phyloP scores from a whole-genome alignment of 1,140 invertebrate genomes.

The Apis laboriosa region DNA sequence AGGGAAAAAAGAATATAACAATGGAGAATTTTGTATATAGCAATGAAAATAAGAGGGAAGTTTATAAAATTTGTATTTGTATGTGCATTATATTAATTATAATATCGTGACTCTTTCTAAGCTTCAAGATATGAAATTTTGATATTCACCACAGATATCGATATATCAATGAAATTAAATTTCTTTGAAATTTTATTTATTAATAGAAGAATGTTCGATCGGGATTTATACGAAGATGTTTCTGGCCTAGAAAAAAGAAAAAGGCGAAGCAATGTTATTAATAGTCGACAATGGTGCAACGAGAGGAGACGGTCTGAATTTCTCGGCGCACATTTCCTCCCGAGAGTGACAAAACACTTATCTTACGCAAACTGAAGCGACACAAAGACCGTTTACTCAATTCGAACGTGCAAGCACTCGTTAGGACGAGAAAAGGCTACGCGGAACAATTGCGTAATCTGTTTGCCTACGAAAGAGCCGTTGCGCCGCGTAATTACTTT shows the following conservation, averaged over 20 bases:
- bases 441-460: conserved; percentile 1
- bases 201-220: no score
- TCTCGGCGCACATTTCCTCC: not conserved
- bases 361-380: conserved; percentile 1
- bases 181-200: no score
- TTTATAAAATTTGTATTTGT: no score
- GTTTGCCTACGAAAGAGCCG: not conserved
- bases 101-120: no score
- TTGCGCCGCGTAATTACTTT: not conserved
- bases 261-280: no score
- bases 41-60: no score
- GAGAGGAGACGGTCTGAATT: not conserved
- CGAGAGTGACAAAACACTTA: not conserved
- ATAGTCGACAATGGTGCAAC: not conserved
- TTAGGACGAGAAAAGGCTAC: not conserved
- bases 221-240: not conserved
- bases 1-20: no score
- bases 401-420: conserved; percentile 8
- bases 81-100: no score
- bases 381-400: not conserved
- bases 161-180: no score
- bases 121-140: no score
- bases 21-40: no score
- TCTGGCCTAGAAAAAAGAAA: not conserved
- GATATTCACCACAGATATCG: no score